Evolutionary conservation across 2,888 invertebrate species (phyloP).

Genomic region (Dicyrtoma fusca): DNA sequence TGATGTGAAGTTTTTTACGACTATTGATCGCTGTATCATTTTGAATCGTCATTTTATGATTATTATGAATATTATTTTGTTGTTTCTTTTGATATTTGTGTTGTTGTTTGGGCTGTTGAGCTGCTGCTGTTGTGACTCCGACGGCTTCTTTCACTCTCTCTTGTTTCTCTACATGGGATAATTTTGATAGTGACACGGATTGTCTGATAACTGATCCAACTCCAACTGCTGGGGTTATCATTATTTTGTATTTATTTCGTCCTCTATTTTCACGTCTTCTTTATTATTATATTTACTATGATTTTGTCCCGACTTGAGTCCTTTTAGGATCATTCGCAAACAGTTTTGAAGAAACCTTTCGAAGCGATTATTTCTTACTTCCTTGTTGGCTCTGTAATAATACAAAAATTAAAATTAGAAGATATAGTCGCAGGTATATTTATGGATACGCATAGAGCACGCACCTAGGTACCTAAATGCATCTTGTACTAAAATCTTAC

Average conservation of each 20-base stretch:
- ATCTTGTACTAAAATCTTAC: too few species aligned
- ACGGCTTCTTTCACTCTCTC: constrained; percentile 33
- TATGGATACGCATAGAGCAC: too few species aligned
- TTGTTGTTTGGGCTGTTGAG: constrained; percentile 26
- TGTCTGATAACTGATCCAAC: constrained; percentile 50
- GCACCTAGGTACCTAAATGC: too few species aligned
- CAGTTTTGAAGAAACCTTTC: too few species aligned
- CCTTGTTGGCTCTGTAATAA: too few species aligned
- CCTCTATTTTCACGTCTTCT: too few species aligned
- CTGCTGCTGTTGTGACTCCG: constrained; percentile 15
- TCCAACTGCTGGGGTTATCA: constrained; percentile 48
- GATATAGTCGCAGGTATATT: too few species aligned
- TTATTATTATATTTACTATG: too few species aligned
- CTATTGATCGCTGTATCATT: constrained; percentile 7
- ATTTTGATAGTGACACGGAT: constrained; percentile 48
- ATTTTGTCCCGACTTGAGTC: too few species aligned
- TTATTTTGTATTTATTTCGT: constrained; percentile 29
- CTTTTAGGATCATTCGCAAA: too few species aligned
- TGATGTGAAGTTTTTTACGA: constrained; percentile 21
- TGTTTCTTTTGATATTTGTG: constrained; percentile 14
- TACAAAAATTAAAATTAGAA: too few species aligned
- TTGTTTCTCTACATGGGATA: constrained; percentile 44
- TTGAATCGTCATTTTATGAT: constrained; percentile 24
- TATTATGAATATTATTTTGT: constrained; percentile 12
- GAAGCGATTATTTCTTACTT: too few species aligned